phyloP scores from a whole-genome alignment of 2,113 vertebrate genomes.

The Austrofundulus limnaeus region DNA sequence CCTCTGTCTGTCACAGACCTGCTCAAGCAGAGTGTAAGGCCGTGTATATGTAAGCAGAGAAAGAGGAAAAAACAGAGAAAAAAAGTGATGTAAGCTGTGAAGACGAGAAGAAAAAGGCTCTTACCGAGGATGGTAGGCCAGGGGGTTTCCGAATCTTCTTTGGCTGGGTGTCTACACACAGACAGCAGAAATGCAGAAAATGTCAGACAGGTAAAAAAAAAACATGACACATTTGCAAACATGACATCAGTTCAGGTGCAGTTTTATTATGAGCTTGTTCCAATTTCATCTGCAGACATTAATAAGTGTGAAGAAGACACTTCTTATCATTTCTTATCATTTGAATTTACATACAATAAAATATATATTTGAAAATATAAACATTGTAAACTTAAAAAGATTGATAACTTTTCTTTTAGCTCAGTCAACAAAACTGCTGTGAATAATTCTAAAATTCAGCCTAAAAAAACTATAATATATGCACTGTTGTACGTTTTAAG shows the following conservation, averaged over 20 bases:
- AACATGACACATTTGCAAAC: constrained; percentile 15
- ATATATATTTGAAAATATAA: too few species aligned
- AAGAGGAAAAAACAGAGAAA: constrained; percentile 6
- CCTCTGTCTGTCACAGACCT: constrained; percentile 63
- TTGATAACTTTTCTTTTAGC: neutral
- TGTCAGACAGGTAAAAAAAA: constrained; percentile 24
- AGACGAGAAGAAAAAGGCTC: constrained; percentile 64
- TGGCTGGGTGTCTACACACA: constrained; percentile 86
- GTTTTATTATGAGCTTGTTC: neutral
- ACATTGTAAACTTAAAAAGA: neutral
- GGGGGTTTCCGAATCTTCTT: constrained; percentile 99
- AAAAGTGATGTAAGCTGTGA: constrained; percentile 42
- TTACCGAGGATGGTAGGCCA: constrained; percentile 97
- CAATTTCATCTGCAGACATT: constrained; percentile 9
- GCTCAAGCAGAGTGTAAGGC: constrained; percentile 55
- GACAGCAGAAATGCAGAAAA: constrained; percentile 23
- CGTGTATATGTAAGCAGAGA: constrained; percentile 9
- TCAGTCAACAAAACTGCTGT: neutral
- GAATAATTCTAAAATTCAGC: too few species aligned
- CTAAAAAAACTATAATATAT: too few species aligned
- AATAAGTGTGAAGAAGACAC: constrained; percentile 2
- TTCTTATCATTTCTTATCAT: too few species aligned
- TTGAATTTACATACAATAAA: too few species aligned
- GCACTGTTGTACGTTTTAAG: neutral
- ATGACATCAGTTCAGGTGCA: constrained; percentile 23